A percentile compares a stretch with the other conserved stretches of the same genome.
Conservation (phyloP, 2,113 vertebrate genomes). For the Tragelaphus strepsiceros region DNA sequence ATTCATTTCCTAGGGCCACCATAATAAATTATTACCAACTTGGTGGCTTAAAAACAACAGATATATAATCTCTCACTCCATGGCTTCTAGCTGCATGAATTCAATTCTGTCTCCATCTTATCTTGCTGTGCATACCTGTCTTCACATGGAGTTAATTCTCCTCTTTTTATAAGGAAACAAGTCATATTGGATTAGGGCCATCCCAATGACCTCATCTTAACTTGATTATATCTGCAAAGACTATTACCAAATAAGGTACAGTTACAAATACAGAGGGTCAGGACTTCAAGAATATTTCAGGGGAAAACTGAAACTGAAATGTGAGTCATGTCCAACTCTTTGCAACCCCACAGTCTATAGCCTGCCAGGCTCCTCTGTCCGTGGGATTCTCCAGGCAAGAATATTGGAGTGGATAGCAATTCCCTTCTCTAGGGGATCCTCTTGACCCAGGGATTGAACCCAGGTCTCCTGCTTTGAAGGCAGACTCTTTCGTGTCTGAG, state of each 20-base stretch:
- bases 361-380: neutral
- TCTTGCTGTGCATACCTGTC: neutral
- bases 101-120: neutral
- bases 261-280: neutral
- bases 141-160: neutral
- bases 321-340: neutral
- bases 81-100: neutral
- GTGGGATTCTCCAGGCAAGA: neutral
- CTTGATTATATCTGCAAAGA: neutral
- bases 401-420: neutral
- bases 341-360: neutral
- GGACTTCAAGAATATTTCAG: neutral
- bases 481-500: neutral
- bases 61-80: neutral
- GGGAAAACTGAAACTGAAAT: neutral
- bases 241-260: neutral
- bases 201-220: neutral
- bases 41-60: neutral
- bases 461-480: neutral
- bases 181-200: neutral
- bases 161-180: neutral
- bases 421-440: neutral
- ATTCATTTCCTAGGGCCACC: neutral
- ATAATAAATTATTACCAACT: neutral
- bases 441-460: neutral